phyloP scores from a whole-genome alignment of 1,140 invertebrate species.

The Ceratina australensis region DNA sequence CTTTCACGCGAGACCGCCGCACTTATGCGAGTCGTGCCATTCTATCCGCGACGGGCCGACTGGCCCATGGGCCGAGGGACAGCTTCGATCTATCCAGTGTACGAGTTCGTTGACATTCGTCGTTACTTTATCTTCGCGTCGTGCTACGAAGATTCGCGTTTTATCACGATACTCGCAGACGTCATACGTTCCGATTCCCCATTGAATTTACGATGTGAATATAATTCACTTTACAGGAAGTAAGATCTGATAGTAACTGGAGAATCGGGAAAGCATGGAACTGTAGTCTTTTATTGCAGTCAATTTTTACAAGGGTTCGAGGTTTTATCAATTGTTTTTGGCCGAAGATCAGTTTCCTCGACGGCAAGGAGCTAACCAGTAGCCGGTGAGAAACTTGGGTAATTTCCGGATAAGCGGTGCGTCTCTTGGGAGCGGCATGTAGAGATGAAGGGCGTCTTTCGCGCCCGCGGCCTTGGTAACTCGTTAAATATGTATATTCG shows the following conservation, averaged over 20 bases:
- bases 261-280: too few relatives aligned
- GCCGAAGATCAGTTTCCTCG: not conserved
- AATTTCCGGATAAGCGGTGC: constrained; percentile 66
- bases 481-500: constrained; percentile 76
- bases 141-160: too few relatives aligned
- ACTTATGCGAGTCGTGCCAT: constrained; percentile 19
- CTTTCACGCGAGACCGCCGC: constrained; percentile 22
- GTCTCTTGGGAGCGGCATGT: constrained; percentile 30
- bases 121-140: not conserved
- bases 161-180: too few relatives aligned
- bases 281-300: too few relatives aligned
- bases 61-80: not conserved
- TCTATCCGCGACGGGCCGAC: constrained; percentile 13
- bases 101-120: not conserved
- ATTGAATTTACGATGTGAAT: too few relatives aligned
- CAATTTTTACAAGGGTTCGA: too few relatives aligned
- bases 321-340: not conserved
- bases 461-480: constrained; percentile 67
- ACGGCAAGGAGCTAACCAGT: constrained; percentile 12
- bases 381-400: constrained; percentile 63
- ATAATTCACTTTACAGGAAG: too few relatives aligned
- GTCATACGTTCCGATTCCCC: too few relatives aligned
- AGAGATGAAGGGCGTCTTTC: constrained; percentile 53
- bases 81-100: too few relatives aligned
- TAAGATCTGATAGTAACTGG: too few relatives aligned